phyloP scores from a whole-genome alignment of 2,888 invertebrate genomes.

The Amphipoea lucens region DNA sequence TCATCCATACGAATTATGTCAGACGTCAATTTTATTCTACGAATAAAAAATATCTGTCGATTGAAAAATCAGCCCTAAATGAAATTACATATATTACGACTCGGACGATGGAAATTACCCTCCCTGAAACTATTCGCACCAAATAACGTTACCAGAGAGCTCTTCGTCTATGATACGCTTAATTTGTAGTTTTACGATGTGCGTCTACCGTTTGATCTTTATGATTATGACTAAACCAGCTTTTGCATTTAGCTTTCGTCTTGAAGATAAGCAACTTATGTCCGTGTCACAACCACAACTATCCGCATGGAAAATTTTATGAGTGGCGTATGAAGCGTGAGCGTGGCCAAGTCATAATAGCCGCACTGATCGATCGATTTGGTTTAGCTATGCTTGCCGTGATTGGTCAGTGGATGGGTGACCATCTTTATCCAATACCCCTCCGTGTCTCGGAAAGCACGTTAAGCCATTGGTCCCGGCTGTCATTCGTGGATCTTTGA shows the following conservation, averaged over 20 bases:
- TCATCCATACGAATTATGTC: too few species aligned
- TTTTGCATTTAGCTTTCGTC: slow-evolving; percentile 35
- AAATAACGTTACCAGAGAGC: slow-evolving; percentile 13
- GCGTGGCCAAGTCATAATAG: background rate
- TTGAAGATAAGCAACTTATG: slow-evolving; percentile 27
- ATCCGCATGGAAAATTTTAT: slow-evolving; percentile 28
- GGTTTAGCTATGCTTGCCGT: too few species aligned
- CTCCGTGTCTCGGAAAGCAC: too few species aligned
- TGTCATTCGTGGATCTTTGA: too few species aligned
- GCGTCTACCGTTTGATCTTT: slow-evolving; percentile 35
- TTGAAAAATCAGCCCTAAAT: too few species aligned
- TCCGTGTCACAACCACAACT: background rate
- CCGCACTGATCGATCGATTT: background rate
- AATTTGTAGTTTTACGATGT: slow-evolving; percentile 39
- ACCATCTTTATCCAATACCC: too few species aligned
- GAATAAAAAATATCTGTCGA: too few species aligned
- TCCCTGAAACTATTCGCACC: background rate
- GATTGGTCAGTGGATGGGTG: background rate
- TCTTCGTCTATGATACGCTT: background rate
- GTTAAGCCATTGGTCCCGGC: too few species aligned
- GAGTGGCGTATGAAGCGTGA: background rate
- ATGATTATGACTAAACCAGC: slow-evolving; percentile 24
- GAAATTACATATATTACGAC: background rate
- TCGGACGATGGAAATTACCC: background rate
- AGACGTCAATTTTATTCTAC: too few species aligned